Evolutionary conservation across 2,888 invertebrate species (phyloP).

Genomic region (Drosophila subsilvestris): DNA sequence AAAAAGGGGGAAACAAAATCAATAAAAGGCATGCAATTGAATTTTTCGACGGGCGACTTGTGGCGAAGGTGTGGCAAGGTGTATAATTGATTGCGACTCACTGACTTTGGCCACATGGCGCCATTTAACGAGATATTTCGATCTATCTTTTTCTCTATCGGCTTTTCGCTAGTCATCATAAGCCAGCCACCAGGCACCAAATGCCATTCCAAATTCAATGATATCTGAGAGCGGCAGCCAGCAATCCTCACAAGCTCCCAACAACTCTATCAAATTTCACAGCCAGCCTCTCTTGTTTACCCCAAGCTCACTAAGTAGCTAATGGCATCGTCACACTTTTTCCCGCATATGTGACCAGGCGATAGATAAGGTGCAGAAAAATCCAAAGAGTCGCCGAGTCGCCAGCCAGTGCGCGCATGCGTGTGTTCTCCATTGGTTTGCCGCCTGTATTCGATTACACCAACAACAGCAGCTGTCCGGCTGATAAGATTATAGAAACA

Average conservation of each 20-base stretch:
- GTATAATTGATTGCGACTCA: conserved; percentile 68
- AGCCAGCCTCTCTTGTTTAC: conserved; percentile 66
- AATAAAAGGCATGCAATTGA: conserved; percentile 61
- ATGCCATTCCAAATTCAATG: conserved; percentile 34
- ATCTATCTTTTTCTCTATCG: neutral
- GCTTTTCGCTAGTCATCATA: conserved; percentile 19
- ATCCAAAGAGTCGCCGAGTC: conserved; percentile 40
- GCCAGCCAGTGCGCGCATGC: conserved; percentile 51
- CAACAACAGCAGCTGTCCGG: conserved; percentile 49
- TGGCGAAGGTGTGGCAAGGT: conserved; percentile 57
- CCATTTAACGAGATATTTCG: conserved; percentile 49
- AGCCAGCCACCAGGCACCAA: conserved; percentile 5
- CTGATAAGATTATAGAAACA: conserved; percentile 61
- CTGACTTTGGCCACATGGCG: conserved; percentile 58
- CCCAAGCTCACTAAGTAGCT: conserved; percentile 50
- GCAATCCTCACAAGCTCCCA: conserved; percentile 31
- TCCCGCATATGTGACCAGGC: conserved; percentile 47
- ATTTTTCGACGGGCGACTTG: conserved; percentile 57
- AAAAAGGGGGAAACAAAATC: conserved; percentile 46
- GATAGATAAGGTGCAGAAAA: conserved; percentile 54
- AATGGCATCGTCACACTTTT: conserved; percentile 40
- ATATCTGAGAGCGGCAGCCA: conserved; percentile 22
- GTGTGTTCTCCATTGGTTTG: conserved; percentile 41
- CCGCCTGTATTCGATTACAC: conserved; percentile 66
- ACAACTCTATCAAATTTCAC: conserved; percentile 74